Percentiles rank a stretch among this genome's conserved stretches.
phyloP scores from a whole-genome alignment of 2,797 vertebrate species.

The Pitangus sulphuratus region DNA sequence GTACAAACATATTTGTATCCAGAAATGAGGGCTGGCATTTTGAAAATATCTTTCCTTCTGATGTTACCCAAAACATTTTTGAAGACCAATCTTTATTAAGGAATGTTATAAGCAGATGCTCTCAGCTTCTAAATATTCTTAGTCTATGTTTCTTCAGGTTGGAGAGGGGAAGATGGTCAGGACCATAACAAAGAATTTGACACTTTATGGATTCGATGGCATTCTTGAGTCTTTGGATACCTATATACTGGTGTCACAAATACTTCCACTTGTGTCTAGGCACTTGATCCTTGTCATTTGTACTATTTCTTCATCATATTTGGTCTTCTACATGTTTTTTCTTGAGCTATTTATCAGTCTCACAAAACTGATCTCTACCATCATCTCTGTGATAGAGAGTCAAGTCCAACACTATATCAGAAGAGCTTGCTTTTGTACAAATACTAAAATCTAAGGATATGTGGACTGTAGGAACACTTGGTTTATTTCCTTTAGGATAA shows the following conservation, averaged over 20 bases:
- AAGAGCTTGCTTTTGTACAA: not conserved
- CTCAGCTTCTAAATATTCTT: not conserved
- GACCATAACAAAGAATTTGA: not conserved
- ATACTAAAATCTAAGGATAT: not conserved
- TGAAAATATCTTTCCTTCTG: not conserved
- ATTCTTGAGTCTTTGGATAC: not conserved
- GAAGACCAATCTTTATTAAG: not conserved
- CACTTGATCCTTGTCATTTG: not conserved
- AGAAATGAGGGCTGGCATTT: not conserved
- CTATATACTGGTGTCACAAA: not conserved
- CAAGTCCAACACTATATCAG: not conserved
- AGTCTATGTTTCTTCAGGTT: not conserved
- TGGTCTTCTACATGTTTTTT: not conserved
- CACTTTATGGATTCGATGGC: not conserved
- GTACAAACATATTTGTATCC: not conserved
- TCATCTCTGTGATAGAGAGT: not conserved
- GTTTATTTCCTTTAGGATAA: not conserved
- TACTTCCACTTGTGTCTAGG: not conserved
- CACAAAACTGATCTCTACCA: not conserved
- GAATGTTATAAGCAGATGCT: not conserved
- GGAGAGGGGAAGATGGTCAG: not conserved
- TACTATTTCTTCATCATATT: not conserved
- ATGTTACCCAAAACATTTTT: not conserved
- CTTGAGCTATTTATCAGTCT: not conserved
- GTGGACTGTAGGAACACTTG: not conserved